Percentiles rank a stretch among this genome's conserved stretches.
phyloP scores from a whole-genome alignment of 2,113 vertebrate genomes.

The Cebus imitator region DNA sequence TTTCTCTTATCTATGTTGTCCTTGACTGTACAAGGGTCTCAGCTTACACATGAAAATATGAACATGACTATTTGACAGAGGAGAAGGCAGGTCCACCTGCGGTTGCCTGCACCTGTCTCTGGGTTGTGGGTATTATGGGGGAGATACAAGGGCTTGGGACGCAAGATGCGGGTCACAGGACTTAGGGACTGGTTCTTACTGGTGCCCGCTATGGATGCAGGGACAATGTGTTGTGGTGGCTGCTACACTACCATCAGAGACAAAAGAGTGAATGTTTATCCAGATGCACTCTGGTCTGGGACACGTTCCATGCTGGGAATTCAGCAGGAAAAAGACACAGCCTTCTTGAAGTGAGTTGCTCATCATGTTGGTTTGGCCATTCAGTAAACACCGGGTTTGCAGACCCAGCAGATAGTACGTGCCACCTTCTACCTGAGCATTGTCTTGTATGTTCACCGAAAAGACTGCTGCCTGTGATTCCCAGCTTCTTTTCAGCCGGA shows the following conservation, averaged over 20 bases:
- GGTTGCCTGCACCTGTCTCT: not conserved
- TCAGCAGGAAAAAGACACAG: not conserved
- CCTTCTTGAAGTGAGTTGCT: not conserved
- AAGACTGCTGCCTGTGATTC: not conserved
- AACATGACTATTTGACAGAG: not conserved
- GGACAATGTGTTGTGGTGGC: not conserved
- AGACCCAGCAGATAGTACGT: not conserved
- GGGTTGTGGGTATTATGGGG: not conserved
- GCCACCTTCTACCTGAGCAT: not conserved
- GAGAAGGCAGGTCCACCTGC: no score
- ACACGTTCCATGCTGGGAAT: not conserved
- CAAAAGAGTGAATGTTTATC: not conserved
- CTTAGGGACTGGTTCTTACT: not conserved
- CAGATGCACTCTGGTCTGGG: not conserved
- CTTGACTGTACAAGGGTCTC: not conserved
- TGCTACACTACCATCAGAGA: not conserved
- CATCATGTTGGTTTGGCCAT: not conserved
- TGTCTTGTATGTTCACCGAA: not conserved
- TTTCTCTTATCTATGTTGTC: not conserved
- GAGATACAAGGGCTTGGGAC: not conserved
- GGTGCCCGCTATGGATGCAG: not conserved
- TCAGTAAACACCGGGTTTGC: not conserved
- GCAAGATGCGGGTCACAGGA: not conserved
- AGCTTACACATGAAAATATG: fast-evolving
- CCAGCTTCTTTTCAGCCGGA: not conserved